Evolutionary conservation across 2,797 vertebrate species (phyloP).

Genomic region (Valencia hispanica): DNA sequence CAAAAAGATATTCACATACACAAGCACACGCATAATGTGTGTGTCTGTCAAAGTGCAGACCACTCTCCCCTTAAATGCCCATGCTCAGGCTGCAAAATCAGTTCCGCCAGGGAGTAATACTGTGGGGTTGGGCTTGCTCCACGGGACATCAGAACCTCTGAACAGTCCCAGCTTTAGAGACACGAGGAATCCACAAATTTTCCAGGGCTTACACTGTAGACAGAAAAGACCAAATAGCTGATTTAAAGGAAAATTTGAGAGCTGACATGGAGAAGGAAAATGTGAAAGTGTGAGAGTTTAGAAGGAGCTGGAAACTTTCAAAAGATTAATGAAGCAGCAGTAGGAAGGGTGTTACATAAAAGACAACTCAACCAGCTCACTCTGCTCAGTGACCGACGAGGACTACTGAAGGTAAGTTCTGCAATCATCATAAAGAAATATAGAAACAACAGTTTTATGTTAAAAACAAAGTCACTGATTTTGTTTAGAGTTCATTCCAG

Average conservation of each 20-base stretch:
- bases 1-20: not conserved
- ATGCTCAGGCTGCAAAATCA: conserved; percentile 29
- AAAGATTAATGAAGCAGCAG: conserved; percentile 40
- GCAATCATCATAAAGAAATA: not conserved
- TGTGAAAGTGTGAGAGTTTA: conserved; percentile 59
- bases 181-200: conserved; percentile 17
- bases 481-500: not conserved
- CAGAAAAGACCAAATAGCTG: not conserved
- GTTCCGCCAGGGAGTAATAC: conserved; percentile 12
- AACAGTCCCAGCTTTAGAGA: conserved; percentile 1
- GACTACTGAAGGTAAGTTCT: conserved; percentile 63
- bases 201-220: conserved; percentile 20
- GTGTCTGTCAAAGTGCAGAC: not conserved
- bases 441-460: not conserved
- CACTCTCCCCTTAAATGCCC: not conserved
- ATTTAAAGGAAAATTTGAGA: conserved; percentile 22
- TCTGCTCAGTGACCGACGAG: conserved; percentile 30
- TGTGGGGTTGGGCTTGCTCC: conserved; percentile 57
- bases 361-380: conserved; percentile 33
- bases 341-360: conserved; percentile 52
- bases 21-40: not conserved
- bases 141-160: conserved; percentile 20
- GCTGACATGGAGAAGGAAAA: conserved; percentile 61
- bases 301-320: conserved; percentile 50
- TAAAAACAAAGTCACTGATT: not conserved